Evolutionary conservation across 2,797 vertebrate genomes (phyloP).

Genomic region (Pseudochirops cupreus): DNA sequence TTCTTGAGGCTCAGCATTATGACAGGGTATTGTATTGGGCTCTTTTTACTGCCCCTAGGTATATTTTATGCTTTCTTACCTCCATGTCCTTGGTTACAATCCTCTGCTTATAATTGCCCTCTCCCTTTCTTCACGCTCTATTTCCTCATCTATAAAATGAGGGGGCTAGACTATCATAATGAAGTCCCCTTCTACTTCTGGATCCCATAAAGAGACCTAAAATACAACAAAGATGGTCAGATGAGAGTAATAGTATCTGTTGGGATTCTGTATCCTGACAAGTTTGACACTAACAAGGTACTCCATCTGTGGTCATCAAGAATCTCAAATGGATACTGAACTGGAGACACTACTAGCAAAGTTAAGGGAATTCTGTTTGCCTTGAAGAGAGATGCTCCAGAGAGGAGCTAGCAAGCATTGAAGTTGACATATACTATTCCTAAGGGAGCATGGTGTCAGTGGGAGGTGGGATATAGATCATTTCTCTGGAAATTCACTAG

Average conservation of each 20-base stretch:
- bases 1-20: constrained; percentile 36
- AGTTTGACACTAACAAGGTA: background rate
- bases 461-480: background rate
- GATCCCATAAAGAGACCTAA: background rate
- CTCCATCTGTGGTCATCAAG: background rate
- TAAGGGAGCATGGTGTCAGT: background rate
- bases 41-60: background rate
- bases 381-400: background rate
- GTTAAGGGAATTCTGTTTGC: background rate
- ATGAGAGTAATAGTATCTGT: background rate
- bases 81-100: background rate
- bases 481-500: background rate
- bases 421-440: background rate
- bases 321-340: background rate
- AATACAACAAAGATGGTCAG: background rate
- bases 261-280: background rate
- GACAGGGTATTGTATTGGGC: background rate
- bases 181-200: background rate
- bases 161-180: background rate
- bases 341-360: background rate
- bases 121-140: background rate
- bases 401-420: background rate
- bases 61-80: background rate
- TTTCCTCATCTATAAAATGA: background rate
- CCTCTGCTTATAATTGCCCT: background rate